phyloP scores from a whole-genome alignment of 1,140 invertebrate species.

The Drosophila kurseongensis region DNA sequence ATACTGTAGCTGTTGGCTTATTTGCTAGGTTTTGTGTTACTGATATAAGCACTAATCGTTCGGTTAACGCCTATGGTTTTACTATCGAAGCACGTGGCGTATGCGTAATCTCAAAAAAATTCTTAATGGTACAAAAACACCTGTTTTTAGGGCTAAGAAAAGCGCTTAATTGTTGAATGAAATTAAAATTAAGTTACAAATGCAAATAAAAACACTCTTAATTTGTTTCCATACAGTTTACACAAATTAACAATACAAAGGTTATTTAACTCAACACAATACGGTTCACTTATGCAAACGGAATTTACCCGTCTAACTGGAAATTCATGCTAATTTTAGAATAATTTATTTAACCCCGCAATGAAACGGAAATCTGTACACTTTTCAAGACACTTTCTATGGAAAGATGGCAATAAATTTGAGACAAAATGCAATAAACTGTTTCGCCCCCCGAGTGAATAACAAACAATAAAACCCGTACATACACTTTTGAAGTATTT shows the following conservation, averaged over 20 bases:
- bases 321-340: constrained; percentile 38
- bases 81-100: constrained; percentile 32
- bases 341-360: not conserved
- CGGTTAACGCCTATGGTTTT: constrained; percentile 8
- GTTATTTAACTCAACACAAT: constrained; percentile 31
- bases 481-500: constrained; percentile 45
- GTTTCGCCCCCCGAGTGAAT: constrained; percentile 2
- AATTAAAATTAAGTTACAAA: too few species aligned
- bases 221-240: not conserved
- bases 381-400: constrained; percentile 5
- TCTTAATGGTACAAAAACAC: not conserved
- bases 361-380: not conserved
- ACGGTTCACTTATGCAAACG: constrained; percentile 33
- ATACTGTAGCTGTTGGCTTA: constrained; percentile 4
- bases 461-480: constrained; percentile 17
- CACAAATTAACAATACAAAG: not conserved
- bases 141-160: not conserved
- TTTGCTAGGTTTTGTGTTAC: constrained; percentile 6
- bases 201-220: too few species aligned
- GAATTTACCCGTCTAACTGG: constrained; percentile 34
- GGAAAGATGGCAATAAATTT: constrained; percentile 17
- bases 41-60: constrained; percentile 20
- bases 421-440: constrained; percentile 14
- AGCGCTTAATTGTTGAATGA: not conserved
- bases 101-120: constrained; percentile 18